A percentile compares a stretch with the other conserved stretches of the same genome.
These are phyloP conservation scores for Chrysemys picta DNA, from an alignment of 2,113 vertebrate species.

Conservation along the genomic window DNA sequence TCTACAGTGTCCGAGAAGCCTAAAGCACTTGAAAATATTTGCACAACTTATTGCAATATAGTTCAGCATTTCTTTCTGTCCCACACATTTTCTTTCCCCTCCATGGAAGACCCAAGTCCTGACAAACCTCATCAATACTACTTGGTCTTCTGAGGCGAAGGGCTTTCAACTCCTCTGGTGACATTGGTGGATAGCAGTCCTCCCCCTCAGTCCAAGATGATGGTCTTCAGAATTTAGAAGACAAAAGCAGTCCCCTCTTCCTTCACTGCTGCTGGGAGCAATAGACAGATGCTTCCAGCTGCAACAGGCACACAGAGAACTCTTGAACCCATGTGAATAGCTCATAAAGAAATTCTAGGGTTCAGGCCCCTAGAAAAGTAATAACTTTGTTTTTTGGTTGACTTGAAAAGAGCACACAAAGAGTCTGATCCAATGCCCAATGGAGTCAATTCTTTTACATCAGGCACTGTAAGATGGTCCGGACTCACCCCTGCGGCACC, in stretches of 20 bases:
- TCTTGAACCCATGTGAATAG: accelerated
- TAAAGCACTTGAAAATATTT: no score
- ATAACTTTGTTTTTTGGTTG: not conserved
- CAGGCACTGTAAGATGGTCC: not conserved
- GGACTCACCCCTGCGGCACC: no score
- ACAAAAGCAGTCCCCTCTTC: not conserved
- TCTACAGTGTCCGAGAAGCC: no score
- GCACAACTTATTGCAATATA: no score
- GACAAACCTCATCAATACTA: not conserved
- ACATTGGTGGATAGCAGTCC: not conserved
- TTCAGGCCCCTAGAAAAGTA: not conserved
- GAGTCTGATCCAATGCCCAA: not conserved
- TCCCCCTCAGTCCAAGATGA: not conserved
- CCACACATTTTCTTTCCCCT: not conserved
- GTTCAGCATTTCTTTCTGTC: not conserved
- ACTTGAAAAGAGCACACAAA: not conserved
- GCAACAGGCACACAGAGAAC: accelerated
- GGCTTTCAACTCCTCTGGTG: not conserved
- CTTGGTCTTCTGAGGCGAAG: not conserved
- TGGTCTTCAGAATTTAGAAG: not conserved
- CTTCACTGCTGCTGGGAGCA: not conserved
- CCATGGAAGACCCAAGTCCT: not conserved
- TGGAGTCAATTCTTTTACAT: not conserved
- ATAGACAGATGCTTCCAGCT: not conserved
- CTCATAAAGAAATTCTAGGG: not conserved